These are phyloP conservation scores for Melospiza melodia DNA, from an alignment of 2,113 vertebrate genomes.

Conservation along the genomic window DNA sequence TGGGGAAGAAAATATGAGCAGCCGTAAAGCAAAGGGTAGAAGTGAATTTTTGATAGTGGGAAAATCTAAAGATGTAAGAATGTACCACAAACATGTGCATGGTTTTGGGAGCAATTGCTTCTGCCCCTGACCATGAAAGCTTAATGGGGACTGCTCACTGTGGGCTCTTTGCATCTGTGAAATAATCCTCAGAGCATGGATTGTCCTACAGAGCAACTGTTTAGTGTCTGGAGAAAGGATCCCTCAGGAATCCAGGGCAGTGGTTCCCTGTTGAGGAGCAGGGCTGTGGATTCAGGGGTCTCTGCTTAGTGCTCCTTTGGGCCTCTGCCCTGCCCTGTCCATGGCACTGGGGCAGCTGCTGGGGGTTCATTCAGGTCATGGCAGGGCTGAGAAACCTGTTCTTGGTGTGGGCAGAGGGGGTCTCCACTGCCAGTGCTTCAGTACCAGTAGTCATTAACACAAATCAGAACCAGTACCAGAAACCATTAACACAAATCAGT, in stretches of 20 bases:
- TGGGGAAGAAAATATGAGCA: background rate
- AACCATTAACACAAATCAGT: background rate
- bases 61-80: background rate
- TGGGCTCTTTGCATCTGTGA: background rate
- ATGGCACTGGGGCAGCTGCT: rapidly evolving
- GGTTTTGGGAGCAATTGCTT: background rate
- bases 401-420: background rate
- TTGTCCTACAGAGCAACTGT: background rate
- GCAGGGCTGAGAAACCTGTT: background rate
- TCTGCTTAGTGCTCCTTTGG: background rate
- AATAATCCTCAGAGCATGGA: background rate
- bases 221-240: background rate
- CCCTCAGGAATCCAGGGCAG: rapidly evolving
- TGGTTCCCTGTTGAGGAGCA: background rate
- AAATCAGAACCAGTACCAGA: background rate
- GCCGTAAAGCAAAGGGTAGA: background rate
- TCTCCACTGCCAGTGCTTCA: background rate
- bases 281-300: background rate
- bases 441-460: background rate
- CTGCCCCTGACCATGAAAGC: background rate
- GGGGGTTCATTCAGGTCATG: background rate
- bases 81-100: rapidly evolving
- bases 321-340: background rate
- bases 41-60: background rate
- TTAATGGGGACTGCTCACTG: background rate